phyloP scores from a whole-genome alignment of 2,797 vertebrate species.

The Danio choprae region DNA sequence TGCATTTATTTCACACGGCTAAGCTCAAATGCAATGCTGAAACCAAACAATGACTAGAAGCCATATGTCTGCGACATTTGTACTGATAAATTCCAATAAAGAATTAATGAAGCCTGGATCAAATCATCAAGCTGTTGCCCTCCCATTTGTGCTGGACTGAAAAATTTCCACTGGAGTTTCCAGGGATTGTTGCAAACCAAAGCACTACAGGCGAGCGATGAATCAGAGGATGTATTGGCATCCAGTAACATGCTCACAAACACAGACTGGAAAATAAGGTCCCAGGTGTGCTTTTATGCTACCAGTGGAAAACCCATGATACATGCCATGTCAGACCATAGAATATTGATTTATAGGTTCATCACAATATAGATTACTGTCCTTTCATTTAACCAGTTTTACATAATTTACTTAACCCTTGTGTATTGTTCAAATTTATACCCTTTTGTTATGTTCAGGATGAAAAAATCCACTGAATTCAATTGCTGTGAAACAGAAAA shows the following conservation, averaged over 20 bases:
- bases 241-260: slow-evolving; percentile 40
- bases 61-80: slow-evolving; percentile 58
- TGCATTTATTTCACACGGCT: slow-evolving; percentile 10
- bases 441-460: too few species aligned
- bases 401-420: too few species aligned
- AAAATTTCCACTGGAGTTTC: slow-evolving; percentile 31
- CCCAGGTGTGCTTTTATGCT: slow-evolving; percentile 26
- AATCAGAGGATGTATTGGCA: slow-evolving; percentile 34
- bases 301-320: slow-evolving; percentile 2
- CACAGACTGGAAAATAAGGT: slow-evolving; percentile 39
- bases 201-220: slow-evolving; percentile 4
- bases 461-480: too few species aligned
- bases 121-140: slow-evolving; percentile 55
- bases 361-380: slow-evolving; percentile 28
- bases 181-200: slow-evolving; percentile 29
- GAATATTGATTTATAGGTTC: slow-evolving; percentile 24
- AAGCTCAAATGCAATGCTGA: slow-evolving; percentile 30
- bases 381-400: slow-evolving; percentile 3
- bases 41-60: slow-evolving; percentile 34
- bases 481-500: too few species aligned
- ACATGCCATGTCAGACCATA: slow-evolving; percentile 36
- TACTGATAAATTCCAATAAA: slow-evolving; percentile 55
- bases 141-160: slow-evolving; percentile 38
- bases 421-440: too few species aligned
- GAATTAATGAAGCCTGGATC: slow-evolving; percentile 54